Evolutionary conservation across 1,140 invertebrate genomes (phyloP).

Genomic region (Stegodyphus mimosarum): DNA sequence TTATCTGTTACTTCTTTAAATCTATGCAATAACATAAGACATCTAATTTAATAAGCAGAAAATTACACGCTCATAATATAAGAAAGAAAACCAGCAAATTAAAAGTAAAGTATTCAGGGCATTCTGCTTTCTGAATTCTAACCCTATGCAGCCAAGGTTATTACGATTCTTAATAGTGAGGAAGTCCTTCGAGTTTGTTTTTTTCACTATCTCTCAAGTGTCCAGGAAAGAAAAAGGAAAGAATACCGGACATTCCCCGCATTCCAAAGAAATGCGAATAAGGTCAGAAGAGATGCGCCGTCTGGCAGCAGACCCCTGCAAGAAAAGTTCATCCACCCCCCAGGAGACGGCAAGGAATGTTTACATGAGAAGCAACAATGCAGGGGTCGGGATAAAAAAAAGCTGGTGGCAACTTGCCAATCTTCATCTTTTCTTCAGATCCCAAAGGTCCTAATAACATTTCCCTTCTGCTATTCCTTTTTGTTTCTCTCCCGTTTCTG

Average conservation of each 20-base stretch:
- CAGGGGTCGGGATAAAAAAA: background rate
- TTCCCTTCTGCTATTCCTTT: too few relatives aligned
- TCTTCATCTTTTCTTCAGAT: conserved; percentile 37
- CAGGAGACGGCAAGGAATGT: conserved; percentile 19
- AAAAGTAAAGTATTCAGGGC: too few relatives aligned
- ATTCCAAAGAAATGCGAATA: conserved; percentile 15
- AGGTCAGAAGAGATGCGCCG: background rate
- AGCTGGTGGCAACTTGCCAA: conserved; percentile 35
- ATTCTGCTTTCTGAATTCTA: too few relatives aligned
- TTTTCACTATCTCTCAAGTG: too few relatives aligned
- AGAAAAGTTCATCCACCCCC: conserved; percentile 16
- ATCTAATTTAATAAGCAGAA: too few relatives aligned
- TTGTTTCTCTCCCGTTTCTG: too few relatives aligned
- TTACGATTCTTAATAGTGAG: background rate
- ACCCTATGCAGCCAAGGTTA: too few relatives aligned
- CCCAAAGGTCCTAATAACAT: background rate
- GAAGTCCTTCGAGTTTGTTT: background rate
- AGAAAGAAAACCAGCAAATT: too few relatives aligned
- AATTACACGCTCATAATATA: too few relatives aligned
- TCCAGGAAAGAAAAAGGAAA: conserved; percentile 1
- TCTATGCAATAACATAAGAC: too few relatives aligned
- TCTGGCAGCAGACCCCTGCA: too few relatives aligned
- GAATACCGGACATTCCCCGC: conserved; percentile 19
- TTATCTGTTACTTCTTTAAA: too few relatives aligned
- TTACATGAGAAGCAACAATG: conserved; percentile 42